Evolutionary conservation across 2,113 vertebrate genomes (phyloP).

Genomic region (Hypanus sabinus): DNA sequence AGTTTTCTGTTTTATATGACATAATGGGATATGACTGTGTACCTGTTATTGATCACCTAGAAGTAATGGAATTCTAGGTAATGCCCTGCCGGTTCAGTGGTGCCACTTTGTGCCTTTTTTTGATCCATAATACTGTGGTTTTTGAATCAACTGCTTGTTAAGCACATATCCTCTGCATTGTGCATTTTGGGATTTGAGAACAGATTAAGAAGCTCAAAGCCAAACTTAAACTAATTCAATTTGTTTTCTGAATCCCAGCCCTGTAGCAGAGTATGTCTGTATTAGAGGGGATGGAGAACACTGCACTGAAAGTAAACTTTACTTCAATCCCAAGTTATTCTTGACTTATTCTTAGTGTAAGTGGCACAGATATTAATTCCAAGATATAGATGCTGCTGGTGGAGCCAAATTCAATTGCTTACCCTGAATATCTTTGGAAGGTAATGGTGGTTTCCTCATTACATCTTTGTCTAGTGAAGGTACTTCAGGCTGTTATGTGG

Average conservation of each 20-base stretch:
- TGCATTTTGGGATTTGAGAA: neutral
- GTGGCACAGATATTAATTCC: neutral
- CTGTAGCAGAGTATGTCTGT: neutral
- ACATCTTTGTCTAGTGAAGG: neutral
- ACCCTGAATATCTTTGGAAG: neutral
- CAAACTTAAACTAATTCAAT: neutral
- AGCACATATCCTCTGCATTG: neutral
- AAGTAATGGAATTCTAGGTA: neutral
- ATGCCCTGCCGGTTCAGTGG: neutral
- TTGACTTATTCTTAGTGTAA: neutral
- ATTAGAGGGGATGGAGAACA: neutral
- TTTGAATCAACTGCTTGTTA: constrained; percentile 13
- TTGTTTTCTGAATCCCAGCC: neutral
- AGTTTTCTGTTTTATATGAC: neutral
- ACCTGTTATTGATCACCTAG: constrained; percentile 14
- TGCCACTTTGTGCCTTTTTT: neutral
- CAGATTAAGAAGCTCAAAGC: constrained; percentile 11
- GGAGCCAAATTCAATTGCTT: neutral
- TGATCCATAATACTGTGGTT: neutral
- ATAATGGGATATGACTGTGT: neutral
- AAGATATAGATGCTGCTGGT: neutral
- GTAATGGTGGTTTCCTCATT: neutral
- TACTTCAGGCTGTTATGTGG: neutral
- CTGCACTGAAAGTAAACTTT: neutral
- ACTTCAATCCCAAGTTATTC: neutral